phyloP scores from a whole-genome alignment of 2,797 vertebrate species.

The Passerculus sandwichensis region DNA sequence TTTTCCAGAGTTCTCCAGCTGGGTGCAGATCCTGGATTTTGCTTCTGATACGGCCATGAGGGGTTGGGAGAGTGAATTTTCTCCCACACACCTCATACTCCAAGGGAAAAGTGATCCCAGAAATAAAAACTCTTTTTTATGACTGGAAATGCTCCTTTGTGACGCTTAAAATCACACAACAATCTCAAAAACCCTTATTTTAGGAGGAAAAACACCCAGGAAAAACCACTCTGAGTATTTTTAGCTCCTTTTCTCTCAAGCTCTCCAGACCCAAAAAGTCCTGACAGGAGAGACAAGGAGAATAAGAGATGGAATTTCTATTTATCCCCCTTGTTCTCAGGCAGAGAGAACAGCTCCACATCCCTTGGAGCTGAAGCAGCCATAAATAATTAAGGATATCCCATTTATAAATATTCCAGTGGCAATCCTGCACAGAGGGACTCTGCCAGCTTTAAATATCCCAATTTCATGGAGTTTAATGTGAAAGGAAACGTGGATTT shows the following conservation, averaged over 20 bases:
- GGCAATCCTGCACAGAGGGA: neutral
- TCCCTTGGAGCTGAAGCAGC: neutral
- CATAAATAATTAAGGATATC: neutral
- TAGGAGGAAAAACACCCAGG: neutral
- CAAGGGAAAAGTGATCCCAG: neutral
- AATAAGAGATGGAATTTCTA: neutral
- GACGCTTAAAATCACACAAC: neutral
- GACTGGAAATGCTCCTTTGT: neutral
- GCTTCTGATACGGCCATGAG: neutral
- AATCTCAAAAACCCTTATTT: neutral
- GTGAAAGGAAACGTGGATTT: neutral
- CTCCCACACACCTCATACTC: rapidly evolving
- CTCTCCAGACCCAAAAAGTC: neutral
- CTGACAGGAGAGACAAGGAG: neutral
- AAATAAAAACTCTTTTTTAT: neutral
- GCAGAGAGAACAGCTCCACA: neutral
- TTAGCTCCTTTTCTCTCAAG: neutral
- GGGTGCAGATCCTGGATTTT: neutral
- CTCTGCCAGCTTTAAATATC: neutral
- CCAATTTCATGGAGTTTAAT: rapidly evolving
- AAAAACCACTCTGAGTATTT: neutral
- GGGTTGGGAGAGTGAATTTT: neutral
- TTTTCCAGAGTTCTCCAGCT: neutral
- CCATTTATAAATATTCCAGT: neutral
- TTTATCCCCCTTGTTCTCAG: neutral